Conservation (phyloP, 2,113 vertebrate species). For the Lichenostomus cassidix region DNA sequence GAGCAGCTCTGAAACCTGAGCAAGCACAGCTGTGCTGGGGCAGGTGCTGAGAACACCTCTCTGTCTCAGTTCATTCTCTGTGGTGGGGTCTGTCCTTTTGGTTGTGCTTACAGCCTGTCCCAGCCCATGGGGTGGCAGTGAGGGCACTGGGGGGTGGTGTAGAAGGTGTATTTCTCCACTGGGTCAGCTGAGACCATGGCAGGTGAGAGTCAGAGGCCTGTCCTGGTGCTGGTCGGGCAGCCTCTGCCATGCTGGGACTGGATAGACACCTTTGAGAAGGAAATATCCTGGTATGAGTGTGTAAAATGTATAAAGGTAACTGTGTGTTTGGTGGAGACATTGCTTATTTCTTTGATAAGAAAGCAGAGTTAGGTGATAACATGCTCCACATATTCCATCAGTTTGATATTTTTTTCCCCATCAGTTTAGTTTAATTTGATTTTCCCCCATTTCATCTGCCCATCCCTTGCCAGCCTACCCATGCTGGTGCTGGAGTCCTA, state of each 20-base stretch:
- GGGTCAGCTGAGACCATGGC: background rate
- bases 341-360: background rate
- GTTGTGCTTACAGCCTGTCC: background rate
- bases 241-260: background rate
- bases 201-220: background rate
- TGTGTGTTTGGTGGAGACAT: background rate
- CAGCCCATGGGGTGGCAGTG: background rate
- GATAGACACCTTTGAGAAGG: background rate
- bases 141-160: background rate
- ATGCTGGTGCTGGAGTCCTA: background rate
- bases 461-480: background rate
- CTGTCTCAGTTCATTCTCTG: fast-evolving
- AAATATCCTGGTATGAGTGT: background rate
- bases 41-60: background rate
- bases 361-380: background rate
- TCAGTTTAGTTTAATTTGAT: background rate
- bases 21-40: background rate
- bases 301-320: background rate
- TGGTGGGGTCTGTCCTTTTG: background rate
- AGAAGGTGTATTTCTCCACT: background rate
- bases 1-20: background rate
- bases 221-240: background rate
- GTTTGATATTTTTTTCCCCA: background rate
- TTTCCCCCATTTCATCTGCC: background rate
- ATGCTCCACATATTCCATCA: background rate